These are phyloP conservation scores for Nesometra sesokonis DNA, from an alignment of 35 echinoderm and acorn worm genomes.

Conservation along the genomic window DNA sequence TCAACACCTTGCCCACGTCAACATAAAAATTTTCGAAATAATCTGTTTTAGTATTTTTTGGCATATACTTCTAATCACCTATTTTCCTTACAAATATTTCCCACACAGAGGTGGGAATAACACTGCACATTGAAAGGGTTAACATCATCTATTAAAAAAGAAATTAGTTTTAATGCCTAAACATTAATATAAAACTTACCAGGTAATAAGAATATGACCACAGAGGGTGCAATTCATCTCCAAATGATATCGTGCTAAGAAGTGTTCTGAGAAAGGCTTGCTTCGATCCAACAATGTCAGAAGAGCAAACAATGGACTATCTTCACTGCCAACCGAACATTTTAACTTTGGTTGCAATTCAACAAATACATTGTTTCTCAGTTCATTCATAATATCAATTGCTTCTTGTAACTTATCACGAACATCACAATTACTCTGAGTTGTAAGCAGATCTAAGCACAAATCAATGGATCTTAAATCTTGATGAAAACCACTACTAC, in stretches of 20 bases:
- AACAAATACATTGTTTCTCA: constrained; percentile 32
- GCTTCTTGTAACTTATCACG: constrained; percentile 7
- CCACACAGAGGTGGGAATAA: too few relatives aligned
- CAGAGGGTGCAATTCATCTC: constrained; percentile 61
- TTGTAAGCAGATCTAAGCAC: background rate
- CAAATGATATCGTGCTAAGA: constrained; percentile 37
- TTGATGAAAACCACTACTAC: too few relatives aligned
- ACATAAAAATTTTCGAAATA: too few relatives aligned
- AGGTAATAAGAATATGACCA: constrained; percentile 27
- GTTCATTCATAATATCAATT: background rate
- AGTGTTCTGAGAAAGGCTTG: constrained; percentile 52
- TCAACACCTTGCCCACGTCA: too few relatives aligned
- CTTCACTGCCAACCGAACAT: constrained; percentile 45
- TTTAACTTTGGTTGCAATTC: constrained; percentile 35
- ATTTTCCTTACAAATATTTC: too few relatives aligned
- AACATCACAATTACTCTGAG: background rate
- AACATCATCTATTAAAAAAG: too few relatives aligned
- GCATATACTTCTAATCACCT: too few relatives aligned
- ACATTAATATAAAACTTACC: constrained; percentile 39
- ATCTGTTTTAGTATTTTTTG: too few relatives aligned
- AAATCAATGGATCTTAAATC: too few relatives aligned
- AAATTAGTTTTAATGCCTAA: background rate
- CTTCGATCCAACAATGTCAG: constrained; percentile 32
- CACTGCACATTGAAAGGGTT: too few relatives aligned
- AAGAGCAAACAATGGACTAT: constrained; percentile 66